Evolutionary conservation across 2,797 vertebrate species (phyloP).

Genomic region (Cichlasoma orientale): DNA sequence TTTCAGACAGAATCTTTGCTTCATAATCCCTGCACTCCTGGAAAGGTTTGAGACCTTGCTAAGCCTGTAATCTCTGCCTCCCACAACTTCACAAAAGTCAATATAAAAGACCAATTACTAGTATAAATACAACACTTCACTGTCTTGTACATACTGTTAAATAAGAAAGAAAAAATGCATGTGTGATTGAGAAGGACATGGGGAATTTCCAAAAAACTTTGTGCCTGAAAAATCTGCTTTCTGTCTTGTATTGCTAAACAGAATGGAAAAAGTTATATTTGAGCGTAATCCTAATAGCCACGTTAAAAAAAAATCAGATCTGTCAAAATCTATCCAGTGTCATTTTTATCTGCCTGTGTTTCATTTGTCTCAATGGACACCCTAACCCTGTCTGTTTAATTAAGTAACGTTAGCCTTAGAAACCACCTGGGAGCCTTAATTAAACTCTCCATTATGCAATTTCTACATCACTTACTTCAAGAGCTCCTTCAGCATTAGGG

Average conservation of each 20-base stretch:
- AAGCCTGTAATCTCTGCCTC: slow-evolving; percentile 74
- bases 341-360: slow-evolving; percentile 41
- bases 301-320: background rate
- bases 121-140: slow-evolving; percentile 61
- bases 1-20: slow-evolving; percentile 58
- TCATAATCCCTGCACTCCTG: slow-evolving; percentile 65
- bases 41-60: slow-evolving; percentile 72
- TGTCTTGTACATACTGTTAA: slow-evolving; percentile 23
- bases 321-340: slow-evolving; percentile 25
- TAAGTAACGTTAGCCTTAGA: slow-evolving; percentile 57
- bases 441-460: slow-evolving; percentile 67
- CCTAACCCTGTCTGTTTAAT: slow-evolving; percentile 65
- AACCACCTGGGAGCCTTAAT: slow-evolving; percentile 54
- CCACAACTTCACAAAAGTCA: slow-evolving; percentile 71
- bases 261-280: background rate
- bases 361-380: slow-evolving; percentile 43
- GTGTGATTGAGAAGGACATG: background rate
- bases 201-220: background rate
- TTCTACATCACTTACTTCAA: slow-evolving; percentile 62
- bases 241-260: background rate
- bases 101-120: slow-evolving; percentile 68
- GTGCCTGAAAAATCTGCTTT: background rate
- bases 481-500: slow-evolving; percentile 36
- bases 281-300: background rate
- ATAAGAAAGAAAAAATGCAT: background rate